Conservation (phyloP, 2,797 vertebrate genomes). For the Peromyscus eremicus region DNA sequence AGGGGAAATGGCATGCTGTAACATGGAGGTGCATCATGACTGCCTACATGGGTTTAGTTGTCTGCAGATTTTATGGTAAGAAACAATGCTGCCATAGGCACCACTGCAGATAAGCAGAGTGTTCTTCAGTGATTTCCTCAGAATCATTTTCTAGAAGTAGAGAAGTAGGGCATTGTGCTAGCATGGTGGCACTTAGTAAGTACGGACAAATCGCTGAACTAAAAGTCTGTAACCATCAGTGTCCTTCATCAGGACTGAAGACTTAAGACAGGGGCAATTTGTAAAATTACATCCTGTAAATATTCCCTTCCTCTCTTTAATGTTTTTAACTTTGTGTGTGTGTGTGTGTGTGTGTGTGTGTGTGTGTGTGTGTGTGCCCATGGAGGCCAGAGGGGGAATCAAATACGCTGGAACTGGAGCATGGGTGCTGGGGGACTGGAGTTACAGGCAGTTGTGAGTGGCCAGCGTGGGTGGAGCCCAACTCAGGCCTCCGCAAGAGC, state of each 20-base stretch:
- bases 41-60: neutral
- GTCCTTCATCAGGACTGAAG: neutral
- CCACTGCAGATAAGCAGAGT: constrained; percentile 1
- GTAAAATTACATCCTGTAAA: neutral
- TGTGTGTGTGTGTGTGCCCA: neutral
- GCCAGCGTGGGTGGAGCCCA: too few species aligned
- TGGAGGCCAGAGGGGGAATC: neutral
- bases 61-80: constrained; percentile 34
- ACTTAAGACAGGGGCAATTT: neutral
- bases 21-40: neutral
- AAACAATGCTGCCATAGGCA: neutral
- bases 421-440: neutral
- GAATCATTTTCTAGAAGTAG: constrained; percentile 41
- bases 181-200: constrained; percentile 14
- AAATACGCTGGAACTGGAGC: neutral
- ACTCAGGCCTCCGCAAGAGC: neutral
- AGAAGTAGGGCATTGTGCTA: neutral
- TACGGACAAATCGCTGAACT: constrained; percentile 3
- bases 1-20: neutral
- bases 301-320: neutral
- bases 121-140: constrained; percentile 20
- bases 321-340: neutral
- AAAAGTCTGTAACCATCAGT: neutral
- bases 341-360: neutral
- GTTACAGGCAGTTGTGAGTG: neutral